Evolutionary conservation across 2,797 vertebrate genomes (phyloP).

Genomic region (Lepus townsendii): DNA sequence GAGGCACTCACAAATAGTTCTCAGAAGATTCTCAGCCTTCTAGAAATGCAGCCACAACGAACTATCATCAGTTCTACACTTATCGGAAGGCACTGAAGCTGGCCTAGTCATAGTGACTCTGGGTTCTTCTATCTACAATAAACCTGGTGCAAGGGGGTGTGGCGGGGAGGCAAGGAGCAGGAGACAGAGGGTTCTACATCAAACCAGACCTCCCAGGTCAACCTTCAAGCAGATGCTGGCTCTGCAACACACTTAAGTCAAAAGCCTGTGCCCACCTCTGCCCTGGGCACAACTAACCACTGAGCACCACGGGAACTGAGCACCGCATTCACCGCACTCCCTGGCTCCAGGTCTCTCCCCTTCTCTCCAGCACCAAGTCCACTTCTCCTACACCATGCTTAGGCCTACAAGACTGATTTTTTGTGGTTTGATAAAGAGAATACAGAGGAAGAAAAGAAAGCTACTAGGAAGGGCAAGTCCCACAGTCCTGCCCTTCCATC

Average conservation of each 20-base stretch:
- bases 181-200: not conserved
- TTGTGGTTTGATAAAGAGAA: not conserved
- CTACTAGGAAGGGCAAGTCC: constrained; percentile 27
- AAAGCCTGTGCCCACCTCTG: not conserved
- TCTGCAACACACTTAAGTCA: constrained; percentile 3
- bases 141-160: not conserved
- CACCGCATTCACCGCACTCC: not conserved
- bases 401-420: not conserved
- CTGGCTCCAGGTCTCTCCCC: not conserved
- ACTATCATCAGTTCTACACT: constrained; percentile 19
- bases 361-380: not conserved
- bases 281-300: not conserved
- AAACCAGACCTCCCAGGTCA: constrained; percentile 37
- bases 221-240: not conserved
- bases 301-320: not conserved
- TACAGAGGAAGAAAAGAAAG: constrained; percentile 42
- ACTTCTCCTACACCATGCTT: not conserved
- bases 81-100: not conserved
- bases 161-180: not conserved
- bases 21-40: constrained; percentile 37
- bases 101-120: not conserved
- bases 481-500: constrained; percentile 3
- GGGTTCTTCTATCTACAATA: not conserved
- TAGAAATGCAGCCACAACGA: constrained; percentile 18
- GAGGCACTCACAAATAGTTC: not conserved